Conservation (phyloP, 2,797 vertebrate genomes). For the Choloepus didactylus region DNA sequence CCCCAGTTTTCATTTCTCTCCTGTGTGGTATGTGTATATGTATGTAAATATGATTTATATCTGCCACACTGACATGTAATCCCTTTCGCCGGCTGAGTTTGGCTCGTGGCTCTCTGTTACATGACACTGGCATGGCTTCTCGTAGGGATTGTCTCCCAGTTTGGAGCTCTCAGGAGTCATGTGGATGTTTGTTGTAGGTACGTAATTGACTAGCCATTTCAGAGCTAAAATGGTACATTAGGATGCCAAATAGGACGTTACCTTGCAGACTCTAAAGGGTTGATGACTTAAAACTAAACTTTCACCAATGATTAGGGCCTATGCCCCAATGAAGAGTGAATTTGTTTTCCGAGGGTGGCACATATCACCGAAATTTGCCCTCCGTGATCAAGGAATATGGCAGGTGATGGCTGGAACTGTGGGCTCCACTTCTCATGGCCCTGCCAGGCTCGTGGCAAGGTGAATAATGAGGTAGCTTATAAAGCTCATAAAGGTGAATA, state of each 20-base stretch:
- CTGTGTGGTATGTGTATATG: slow-evolving; percentile 56
- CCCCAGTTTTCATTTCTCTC: slow-evolving; percentile 62
- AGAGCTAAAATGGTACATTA: slow-evolving; percentile 68
- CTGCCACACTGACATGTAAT: slow-evolving; percentile 74
- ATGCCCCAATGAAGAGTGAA: neutral
- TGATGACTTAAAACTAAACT: slow-evolving; percentile 35
- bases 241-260: slow-evolving; percentile 57
- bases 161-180: slow-evolving; percentile 34
- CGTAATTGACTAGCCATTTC: slow-evolving; percentile 80
- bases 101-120: slow-evolving; percentile 67
- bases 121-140: slow-evolving; percentile 63
- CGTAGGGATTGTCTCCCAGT: slow-evolving; percentile 61
- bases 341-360: neutral
- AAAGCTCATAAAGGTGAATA: rapidly evolving
- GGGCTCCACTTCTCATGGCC: neutral
- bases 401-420: neutral
- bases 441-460: neutral
- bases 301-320: slow-evolving; percentile 45
- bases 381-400: neutral
- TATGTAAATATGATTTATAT: slow-evolving; percentile 83
- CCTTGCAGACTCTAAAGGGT: slow-evolving; percentile 69
- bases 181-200: slow-evolving; percentile 26
- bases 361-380: neutral
- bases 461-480: neutral
- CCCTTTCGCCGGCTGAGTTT: slow-evolving; percentile 75